Percentiles rank a stretch among this genome's conserved stretches.
Conservation (phyloP, 2,797 vertebrate species). For the Sphaeramia orbicularis region DNA sequence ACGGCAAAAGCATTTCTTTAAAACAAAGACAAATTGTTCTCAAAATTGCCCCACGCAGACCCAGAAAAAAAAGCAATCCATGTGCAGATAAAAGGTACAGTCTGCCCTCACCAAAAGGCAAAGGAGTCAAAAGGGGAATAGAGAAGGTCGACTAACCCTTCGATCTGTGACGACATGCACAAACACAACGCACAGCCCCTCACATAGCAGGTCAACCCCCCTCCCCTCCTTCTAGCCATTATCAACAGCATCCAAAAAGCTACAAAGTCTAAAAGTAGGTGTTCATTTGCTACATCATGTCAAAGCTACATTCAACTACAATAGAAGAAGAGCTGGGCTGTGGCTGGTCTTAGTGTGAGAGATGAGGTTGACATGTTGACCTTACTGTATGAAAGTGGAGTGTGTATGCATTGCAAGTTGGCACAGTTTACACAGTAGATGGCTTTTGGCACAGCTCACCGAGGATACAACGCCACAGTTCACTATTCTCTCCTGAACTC, state of each 20-base stretch:
- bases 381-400: slow-evolving; percentile 53
- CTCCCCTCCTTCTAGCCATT: slow-evolving; percentile 62
- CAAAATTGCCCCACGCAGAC: slow-evolving; percentile 65
- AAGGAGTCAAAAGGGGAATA: slow-evolving; percentile 63
- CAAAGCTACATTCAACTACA: slow-evolving; percentile 89
- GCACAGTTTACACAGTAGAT: slow-evolving; percentile 75
- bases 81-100: slow-evolving; percentile 78
- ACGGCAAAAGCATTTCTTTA: slow-evolving; percentile 70
- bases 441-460: slow-evolving; percentile 73
- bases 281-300: slow-evolving; percentile 87
- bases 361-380: slow-evolving; percentile 63
- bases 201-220: slow-evolving; percentile 63
- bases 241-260: slow-evolving; percentile 83
- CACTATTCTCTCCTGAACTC: slow-evolving; percentile 46
- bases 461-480: slow-evolving; percentile 54
- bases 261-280: slow-evolving; percentile 85
- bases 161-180: slow-evolving; percentile 87
- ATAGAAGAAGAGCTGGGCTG: slow-evolving; percentile 85
- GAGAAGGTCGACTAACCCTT: slow-evolving; percentile 81
- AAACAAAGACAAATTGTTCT: slow-evolving; percentile 64
- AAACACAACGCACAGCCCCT: slow-evolving; percentile 82
- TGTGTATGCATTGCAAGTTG: slow-evolving; percentile 55
- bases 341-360: slow-evolving; percentile 86
- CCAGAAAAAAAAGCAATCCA: slow-evolving; percentile 72
- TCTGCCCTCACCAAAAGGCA: slow-evolving; percentile 68